Conservation (phyloP, 2,113 vertebrate species). For the Syngnathus typhle region DNA sequence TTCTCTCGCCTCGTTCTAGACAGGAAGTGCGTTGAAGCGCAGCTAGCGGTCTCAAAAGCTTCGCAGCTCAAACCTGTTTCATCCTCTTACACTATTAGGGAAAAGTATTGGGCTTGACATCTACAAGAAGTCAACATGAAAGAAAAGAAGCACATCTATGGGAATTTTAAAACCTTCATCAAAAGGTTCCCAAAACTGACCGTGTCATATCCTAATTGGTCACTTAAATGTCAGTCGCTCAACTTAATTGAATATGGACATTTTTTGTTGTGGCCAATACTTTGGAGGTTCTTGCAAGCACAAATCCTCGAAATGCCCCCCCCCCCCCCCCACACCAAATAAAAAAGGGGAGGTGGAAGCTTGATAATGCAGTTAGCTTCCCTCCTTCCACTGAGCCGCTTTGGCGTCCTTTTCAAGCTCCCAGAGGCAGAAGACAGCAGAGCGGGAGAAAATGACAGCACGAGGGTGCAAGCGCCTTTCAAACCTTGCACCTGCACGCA, state of each 20-base stretch:
- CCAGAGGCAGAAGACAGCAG: slow-evolving; percentile 10
- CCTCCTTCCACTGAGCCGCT: slow-evolving; percentile 21
- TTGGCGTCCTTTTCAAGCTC: slow-evolving; percentile 21
- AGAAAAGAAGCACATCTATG: not conserved
- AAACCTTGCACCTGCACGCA: slow-evolving; percentile 22
- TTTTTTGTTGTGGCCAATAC: not conserved
- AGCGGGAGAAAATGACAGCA: slow-evolving; percentile 21
- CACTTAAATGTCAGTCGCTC: not conserved
- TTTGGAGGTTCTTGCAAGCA: not conserved
- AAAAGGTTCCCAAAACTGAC: too few relatives aligned
- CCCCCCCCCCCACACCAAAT: too few relatives aligned
- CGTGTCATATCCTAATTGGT: not conserved
- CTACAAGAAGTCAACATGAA: not conserved
- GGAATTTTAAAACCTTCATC: not conserved
- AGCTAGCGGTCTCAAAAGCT: not conserved
- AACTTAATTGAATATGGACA: not conserved
- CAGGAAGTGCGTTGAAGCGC: not conserved
- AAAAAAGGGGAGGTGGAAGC: not conserved
- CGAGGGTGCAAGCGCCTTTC: slow-evolving; percentile 17
- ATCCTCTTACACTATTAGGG: not conserved
- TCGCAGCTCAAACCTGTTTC: not conserved
- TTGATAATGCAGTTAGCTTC: slow-evolving; percentile 11
- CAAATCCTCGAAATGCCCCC: slow-evolving; percentile 9
- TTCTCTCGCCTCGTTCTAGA: not conserved
- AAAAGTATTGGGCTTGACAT: not conserved